Conservation (phyloP, 1,140 invertebrate species). For the Ganaspis sp. region DNA sequence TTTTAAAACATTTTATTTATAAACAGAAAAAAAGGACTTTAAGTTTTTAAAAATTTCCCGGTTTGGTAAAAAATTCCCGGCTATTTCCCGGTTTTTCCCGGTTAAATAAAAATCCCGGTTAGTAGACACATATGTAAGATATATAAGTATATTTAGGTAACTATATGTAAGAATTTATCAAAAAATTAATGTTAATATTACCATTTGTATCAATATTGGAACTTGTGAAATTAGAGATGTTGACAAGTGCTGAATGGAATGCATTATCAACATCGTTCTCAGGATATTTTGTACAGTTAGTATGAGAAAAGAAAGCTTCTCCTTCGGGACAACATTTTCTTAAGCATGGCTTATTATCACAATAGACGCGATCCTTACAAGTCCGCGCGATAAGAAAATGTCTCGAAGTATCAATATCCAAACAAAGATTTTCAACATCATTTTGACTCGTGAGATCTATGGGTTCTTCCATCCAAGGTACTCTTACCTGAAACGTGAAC, state of each 20-base stretch:
- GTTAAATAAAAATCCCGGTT: too few relatives aligned
- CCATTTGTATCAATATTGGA: conserved; percentile 2
- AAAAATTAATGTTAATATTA: too few relatives aligned
- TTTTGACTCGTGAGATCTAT: not conserved
- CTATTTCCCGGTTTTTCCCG: too few relatives aligned
- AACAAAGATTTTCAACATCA: conserved; percentile 22
- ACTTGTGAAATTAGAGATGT: not conserved
- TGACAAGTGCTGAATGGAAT: conserved; percentile 6
- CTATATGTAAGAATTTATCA: too few relatives aligned
- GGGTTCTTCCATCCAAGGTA: not conserved
- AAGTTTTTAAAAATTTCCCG: too few relatives aligned
- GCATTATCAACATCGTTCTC: not conserved
- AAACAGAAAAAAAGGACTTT: too few relatives aligned
- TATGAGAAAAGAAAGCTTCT: not conserved
- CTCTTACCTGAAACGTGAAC: not conserved
- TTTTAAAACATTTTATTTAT: too few relatives aligned
- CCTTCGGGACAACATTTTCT: conserved; percentile 11
- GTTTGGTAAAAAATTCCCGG: too few relatives aligned
- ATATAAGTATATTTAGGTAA: not conserved
- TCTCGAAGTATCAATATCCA: not conserved
- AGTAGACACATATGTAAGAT: too few relatives aligned
- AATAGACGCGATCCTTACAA: not conserved
- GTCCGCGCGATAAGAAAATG: not conserved
- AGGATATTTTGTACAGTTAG: not conserved
- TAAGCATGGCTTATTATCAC: not conserved